phyloP scores from a whole-genome alignment of 2,113 vertebrate genomes.

The Ranitomeya imitator region DNA sequence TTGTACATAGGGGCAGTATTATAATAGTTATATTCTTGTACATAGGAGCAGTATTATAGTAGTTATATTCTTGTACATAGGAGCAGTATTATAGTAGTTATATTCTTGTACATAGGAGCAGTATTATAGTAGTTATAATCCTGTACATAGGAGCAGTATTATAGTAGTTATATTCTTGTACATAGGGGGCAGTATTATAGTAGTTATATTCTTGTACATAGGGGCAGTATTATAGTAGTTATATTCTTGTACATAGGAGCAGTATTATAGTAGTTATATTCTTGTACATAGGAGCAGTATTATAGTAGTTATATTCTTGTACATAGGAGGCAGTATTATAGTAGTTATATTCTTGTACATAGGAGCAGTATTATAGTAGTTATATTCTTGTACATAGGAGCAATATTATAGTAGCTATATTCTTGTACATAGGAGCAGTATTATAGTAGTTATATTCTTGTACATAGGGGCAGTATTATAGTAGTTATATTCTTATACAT shows the following conservation, averaged over 20 bases:
- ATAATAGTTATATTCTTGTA: no score
- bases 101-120: not conserved
- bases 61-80: no score
- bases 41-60: no score
- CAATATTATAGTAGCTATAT: not conserved
- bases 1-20: no score
- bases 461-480: not conserved
- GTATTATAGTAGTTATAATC: constrained; percentile 12
- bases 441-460: not conserved
- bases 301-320: not conserved
- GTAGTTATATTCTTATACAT: not conserved
- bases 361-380: not conserved
- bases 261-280: not conserved
- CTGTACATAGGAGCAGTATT: not conserved
- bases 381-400: not conserved
- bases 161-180: not conserved
- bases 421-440: not conserved
- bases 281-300: not conserved
- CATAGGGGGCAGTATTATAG: not conserved
- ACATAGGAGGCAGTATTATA: not conserved
- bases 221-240: not conserved
- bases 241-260: not conserved
- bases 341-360: not conserved
- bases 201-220: not conserved
- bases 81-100: not conserved